Conservation (phyloP, 2,113 vertebrate species). For the Anas platyrhynchos region DNA sequence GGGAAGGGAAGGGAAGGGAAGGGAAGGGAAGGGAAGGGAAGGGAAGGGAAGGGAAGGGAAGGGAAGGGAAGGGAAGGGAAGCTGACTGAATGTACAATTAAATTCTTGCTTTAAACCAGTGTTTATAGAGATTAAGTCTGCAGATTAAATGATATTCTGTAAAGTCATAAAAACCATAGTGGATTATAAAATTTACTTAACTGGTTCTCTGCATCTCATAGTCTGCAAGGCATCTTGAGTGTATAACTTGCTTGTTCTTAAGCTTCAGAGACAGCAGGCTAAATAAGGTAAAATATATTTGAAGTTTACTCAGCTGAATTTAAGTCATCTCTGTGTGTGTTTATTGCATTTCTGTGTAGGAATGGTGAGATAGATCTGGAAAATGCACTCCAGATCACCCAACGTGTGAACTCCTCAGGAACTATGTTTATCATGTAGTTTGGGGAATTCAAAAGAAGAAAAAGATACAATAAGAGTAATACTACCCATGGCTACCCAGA, state of each 20-base stretch:
- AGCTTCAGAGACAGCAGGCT: background rate
- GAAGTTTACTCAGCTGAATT: background rate
- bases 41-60: background rate
- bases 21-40: background rate
- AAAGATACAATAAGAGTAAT: background rate
- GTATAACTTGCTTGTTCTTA: background rate
- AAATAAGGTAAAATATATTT: background rate
- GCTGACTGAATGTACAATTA: background rate
- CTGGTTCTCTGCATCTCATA: background rate
- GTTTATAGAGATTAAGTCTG: background rate
- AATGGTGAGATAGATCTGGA: background rate
- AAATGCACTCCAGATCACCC: background rate
- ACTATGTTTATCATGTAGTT: background rate
- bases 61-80: background rate
- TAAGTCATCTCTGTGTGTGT: background rate
- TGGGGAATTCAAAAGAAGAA: background rate
- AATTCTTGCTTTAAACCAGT: background rate
- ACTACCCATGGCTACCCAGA: background rate
- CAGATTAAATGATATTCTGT: background rate
- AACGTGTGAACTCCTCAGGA: background rate
- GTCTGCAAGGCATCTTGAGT: background rate
- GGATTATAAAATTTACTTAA: background rate
- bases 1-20: too few relatives aligned
- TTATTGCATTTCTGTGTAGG: background rate
- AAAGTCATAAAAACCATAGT: background rate